Base-by-base conservation (phyloP, 2,113 vertebrate genomes). In the Cryptomyrus ogoouensis region DNA sequence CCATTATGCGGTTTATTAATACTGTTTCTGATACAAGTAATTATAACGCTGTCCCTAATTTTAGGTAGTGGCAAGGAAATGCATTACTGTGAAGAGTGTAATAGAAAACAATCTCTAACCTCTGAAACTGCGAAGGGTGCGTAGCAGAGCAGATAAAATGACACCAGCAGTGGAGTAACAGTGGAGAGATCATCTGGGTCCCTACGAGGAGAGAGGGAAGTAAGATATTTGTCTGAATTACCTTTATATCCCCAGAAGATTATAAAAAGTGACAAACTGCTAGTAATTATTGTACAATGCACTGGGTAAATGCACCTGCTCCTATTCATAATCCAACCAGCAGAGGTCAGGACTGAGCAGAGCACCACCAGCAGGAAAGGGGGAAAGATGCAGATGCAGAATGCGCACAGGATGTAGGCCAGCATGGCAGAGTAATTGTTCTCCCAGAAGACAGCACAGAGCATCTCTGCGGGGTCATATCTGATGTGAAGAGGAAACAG, bases 391-490 rank as follows among this genome's bases (percentile, higher is more conserved):
- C 93, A 95, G 91, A 95, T 12, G 53, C 90, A 92, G 90, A 96
- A 95, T 15, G 93, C 89, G 87, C 95, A 95, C 52, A 95, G 93
- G 70, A 96, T 95, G 93, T 96, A 96, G 88, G 94, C 90, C 91
- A 95, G 58, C 96, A 96, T 95, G 93, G 96, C 95, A 0, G 95
- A 95, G 92, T 94, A 96, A 90, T 93, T 95, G 91, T 83, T 92
- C 90, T 95, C 94, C 96, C 95, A 96, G 91, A 96, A 96, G 58
- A 96, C 95, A 3, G 95, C 93, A 80, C 96, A 96, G 87, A 96
- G 91, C 95, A 96, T 95, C 92, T 96, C 96, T 1, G 95, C 94
- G 21, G 93, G 90, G 90, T 96, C 96, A 9, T 95, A 96, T 91
- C 96, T 96, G 90, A 1, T 21, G 17, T 9, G 52, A 15, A 83